Percentiles rank a stretch among this genome's conserved stretches.
phyloP scores from a whole-genome alignment of 2,113 vertebrate genomes.

The Nerophis ophidion region DNA sequence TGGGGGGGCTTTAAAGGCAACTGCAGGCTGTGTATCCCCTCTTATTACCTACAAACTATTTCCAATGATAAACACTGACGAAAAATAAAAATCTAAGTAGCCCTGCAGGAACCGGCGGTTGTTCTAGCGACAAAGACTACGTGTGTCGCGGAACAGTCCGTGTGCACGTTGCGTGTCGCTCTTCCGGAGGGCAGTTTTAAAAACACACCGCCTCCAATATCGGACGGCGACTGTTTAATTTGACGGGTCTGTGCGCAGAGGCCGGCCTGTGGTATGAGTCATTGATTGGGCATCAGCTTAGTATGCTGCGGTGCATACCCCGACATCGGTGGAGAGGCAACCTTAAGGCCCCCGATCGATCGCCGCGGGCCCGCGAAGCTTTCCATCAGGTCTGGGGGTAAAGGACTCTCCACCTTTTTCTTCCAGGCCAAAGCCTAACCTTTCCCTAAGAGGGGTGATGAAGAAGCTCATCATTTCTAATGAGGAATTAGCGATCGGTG shows the following conservation, averaged over 20 bases:
- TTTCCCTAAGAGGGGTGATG: slow-evolving; percentile 73
- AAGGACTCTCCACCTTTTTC: slow-evolving; percentile 60
- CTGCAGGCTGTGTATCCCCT: slow-evolving; percentile 11
- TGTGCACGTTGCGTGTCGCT: slow-evolving; percentile 35
- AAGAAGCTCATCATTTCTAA: slow-evolving; percentile 77
- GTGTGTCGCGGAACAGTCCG: slow-evolving; percentile 18
- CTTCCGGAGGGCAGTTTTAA: slow-evolving; percentile 58
- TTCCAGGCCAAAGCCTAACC: slow-evolving; percentile 65
- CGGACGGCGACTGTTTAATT: slow-evolving; percentile 66
- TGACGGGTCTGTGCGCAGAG: slow-evolving; percentile 63
- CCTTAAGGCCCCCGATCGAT: slow-evolving; percentile 73
- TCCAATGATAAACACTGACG: slow-evolving; percentile 52
- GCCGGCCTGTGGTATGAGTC: slow-evolving; percentile 66
- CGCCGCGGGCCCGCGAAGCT: slow-evolving; percentile 64
- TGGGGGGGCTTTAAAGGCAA: slow-evolving; percentile 39
- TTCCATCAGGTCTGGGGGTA: slow-evolving; percentile 57
- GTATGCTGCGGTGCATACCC: slow-evolving; percentile 72
- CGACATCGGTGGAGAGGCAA: slow-evolving; percentile 69
- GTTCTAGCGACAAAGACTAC: slow-evolving; percentile 15
- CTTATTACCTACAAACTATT: slow-evolving; percentile 26
- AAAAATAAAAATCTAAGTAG: slow-evolving; percentile 47
- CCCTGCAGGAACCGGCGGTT: slow-evolving; percentile 39
- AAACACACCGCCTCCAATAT: slow-evolving; percentile 63
- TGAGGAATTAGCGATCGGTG: slow-evolving; percentile 69
- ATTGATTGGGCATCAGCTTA: slow-evolving; percentile 77